Evolutionary conservation across 2,888 invertebrate genomes (phyloP).

Genomic region (Cataglyphis livida): DNA sequence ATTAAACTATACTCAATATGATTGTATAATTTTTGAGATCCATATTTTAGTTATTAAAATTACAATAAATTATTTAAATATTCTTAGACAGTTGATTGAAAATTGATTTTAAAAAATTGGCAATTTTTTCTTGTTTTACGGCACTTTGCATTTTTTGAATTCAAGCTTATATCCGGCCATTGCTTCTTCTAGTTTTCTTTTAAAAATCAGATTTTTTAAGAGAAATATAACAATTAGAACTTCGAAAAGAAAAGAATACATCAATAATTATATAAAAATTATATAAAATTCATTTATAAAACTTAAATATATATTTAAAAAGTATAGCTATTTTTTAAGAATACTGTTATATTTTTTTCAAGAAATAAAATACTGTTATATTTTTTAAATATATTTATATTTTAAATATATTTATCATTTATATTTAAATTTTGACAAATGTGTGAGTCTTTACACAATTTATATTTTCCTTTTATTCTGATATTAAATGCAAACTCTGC

Average conservation of each 20-base stretch:
- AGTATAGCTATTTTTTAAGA: neutral
- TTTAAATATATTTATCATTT: neutral
- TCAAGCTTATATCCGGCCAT: no score
- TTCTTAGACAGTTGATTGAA: no score
- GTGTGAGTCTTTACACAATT: neutral
- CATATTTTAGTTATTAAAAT: no score
- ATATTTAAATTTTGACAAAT: neutral
- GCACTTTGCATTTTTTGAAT: no score
- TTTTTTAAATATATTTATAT: neutral
- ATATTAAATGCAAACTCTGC: neutral
- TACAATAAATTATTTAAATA: no score
- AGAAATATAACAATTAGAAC: neutral
- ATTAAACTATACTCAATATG: no score
- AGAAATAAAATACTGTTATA: neutral
- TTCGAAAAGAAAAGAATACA: neutral
- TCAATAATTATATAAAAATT: neutral
- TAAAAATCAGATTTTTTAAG: no score
- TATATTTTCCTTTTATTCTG: neutral
- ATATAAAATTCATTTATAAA: neutral
- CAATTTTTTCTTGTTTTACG: no score
- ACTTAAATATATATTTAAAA: neutral
- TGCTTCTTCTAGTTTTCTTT: no score
- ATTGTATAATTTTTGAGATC: no score
- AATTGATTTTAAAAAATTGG: no score
- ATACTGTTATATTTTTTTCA: neutral